phyloP scores from a whole-genome alignment of 1,140 invertebrate genomes.

The Whitmania pigra region DNA sequence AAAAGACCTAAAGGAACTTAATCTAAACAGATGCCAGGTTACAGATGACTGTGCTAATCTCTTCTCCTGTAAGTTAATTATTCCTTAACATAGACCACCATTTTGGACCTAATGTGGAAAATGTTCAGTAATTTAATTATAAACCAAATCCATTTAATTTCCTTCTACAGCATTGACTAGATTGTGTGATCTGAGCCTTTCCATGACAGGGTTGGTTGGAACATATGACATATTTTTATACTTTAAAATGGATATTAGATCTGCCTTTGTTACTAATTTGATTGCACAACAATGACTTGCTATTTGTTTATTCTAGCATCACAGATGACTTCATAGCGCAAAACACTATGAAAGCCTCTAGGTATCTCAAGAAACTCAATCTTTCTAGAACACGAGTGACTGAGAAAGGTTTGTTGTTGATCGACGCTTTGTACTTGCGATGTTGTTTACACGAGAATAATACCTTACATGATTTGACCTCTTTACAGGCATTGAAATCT shows the following conservation, averaged over 20 bases:
- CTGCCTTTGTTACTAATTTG: background rate
- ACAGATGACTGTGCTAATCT: background rate
- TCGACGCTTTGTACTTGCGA: too few relatives aligned
- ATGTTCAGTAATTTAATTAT: background rate
- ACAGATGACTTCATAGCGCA: background rate
- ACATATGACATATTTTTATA: background rate
- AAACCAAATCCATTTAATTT: background rate
- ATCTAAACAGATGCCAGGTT: background rate
- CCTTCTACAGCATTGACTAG: background rate
- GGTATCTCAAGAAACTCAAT: background rate
- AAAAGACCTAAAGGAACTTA: background rate
- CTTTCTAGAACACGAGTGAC: background rate
- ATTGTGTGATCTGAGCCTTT: background rate
- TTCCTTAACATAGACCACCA: background rate
- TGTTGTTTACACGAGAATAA: background rate
- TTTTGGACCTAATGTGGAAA: background rate
- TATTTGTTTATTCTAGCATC: constrained; percentile 3
- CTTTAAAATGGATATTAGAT: background rate
- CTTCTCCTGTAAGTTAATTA: background rate
- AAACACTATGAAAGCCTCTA: background rate
- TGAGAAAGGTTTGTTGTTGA: background rate
- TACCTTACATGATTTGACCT: background rate
- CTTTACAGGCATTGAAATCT: background rate
- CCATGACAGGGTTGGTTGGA: background rate
- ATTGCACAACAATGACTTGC: too few relatives aligned